A percentile compares a stretch with the other conserved stretches of the same genome.
phyloP scores from a whole-genome alignment of 1,140 invertebrate genomes.

The Drosophila parvula region DNA sequence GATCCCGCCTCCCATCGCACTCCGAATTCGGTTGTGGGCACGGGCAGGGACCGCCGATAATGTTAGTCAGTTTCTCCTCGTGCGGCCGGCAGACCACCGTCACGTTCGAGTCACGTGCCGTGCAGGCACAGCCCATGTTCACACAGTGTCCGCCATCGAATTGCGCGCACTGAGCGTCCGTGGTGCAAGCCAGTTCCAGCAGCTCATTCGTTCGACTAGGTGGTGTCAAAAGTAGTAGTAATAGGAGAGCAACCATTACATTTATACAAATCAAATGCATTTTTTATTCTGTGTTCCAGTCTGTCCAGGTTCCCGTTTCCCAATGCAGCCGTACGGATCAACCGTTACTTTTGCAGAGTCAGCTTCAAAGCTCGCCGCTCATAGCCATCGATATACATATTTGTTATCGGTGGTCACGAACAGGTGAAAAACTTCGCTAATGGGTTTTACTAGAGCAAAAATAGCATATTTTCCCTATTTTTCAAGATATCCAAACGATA shows the following conservation, averaged over 20 bases:
- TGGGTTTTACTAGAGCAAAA: no score
- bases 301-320: not conserved
- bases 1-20: constrained; percentile 45
- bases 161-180: constrained; percentile 40
- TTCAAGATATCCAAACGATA: no score
- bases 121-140: constrained; percentile 40
- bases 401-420: no score
- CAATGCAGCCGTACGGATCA: constrained; percentile 6
- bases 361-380: constrained; percentile 5
- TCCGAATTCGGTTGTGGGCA: constrained; percentile 50
- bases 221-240: not conserved
- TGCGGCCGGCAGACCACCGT: constrained; percentile 42
- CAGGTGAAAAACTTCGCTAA: no score
- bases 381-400: not conserved
- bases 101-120: constrained; percentile 4
- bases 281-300: not conserved
- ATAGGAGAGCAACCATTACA: not conserved
- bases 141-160: constrained; percentile 38
- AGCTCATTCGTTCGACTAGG: constrained; percentile 23
- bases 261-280: constrained; percentile 16
- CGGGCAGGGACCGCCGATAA: constrained; percentile 72
- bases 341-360: constrained; percentile 46
- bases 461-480: no score
- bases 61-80: constrained; percentile 62
- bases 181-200: constrained; percentile 52